A percentile compares a stretch with the other conserved stretches of the same genome.
These are phyloP conservation scores for Zenarchopterus dispar DNA, from an alignment of 2,797 vertebrate species.

Conservation along the genomic window DNA sequence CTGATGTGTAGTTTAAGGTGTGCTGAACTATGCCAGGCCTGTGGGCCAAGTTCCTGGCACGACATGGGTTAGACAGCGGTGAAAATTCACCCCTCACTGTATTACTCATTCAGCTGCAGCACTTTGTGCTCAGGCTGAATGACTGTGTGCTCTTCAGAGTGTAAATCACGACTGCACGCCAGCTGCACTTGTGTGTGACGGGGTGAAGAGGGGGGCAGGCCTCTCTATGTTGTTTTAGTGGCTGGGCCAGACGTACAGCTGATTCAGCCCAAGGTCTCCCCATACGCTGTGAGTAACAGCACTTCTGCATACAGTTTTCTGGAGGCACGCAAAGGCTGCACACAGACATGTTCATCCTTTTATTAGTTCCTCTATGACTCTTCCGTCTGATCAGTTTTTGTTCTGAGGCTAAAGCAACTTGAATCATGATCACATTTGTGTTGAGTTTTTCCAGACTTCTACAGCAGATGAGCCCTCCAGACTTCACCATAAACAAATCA, in stretches of 20 bases:
- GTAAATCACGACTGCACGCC: slow-evolving; percentile 51
- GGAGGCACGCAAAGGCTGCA: slow-evolving; percentile 34
- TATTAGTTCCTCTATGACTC: slow-evolving; percentile 45
- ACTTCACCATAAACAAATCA: slow-evolving; percentile 22
- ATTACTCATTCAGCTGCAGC: slow-evolving; percentile 54
- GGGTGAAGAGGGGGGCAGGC: slow-evolving; percentile 36
- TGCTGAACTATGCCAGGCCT: slow-evolving; percentile 37
- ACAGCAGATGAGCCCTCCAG: slow-evolving; percentile 16
- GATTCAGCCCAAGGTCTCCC: slow-evolving; percentile 64
- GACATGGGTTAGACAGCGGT: slow-evolving; percentile 58
- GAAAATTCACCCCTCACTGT: slow-evolving; percentile 29
- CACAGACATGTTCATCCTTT: slow-evolving; percentile 40
- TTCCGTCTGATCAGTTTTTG: slow-evolving; percentile 10
- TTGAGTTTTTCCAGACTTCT: slow-evolving; percentile 2
- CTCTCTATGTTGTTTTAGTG: slow-evolving; percentile 48
- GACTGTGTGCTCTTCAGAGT: slow-evolving; percentile 11
- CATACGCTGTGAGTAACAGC: slow-evolving; percentile 52
- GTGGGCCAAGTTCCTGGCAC: slow-evolving; percentile 51
- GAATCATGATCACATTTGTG: not conserved
- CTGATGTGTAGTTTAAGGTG: slow-evolving; percentile 33
- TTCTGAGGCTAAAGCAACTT: not conserved
- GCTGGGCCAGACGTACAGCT: slow-evolving; percentile 55
- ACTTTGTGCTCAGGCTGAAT: slow-evolving; percentile 5
- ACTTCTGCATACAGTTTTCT: slow-evolving; percentile 26
- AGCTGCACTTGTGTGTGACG: slow-evolving; percentile 54